Evolutionary conservation across 2,888 invertebrate genomes (phyloP).

Genomic region (Coelinius sp.): DNA sequence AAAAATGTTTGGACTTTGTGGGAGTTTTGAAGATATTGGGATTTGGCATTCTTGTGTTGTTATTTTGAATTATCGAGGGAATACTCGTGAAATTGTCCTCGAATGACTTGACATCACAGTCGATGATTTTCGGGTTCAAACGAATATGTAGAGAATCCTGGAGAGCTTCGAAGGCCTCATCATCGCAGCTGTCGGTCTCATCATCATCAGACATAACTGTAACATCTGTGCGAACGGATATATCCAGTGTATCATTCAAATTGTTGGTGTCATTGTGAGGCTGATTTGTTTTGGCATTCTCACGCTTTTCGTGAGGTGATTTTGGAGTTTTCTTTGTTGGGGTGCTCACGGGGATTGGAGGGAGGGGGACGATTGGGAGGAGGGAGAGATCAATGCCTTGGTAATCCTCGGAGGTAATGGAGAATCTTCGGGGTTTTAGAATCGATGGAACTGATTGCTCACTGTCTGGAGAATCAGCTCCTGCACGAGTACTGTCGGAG

Average conservation of each 20-base stretch:
- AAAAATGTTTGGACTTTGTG: constrained; percentile 15
- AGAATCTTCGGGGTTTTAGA: constrained; percentile 56
- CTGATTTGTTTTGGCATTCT: not conserved
- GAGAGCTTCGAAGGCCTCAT: constrained; percentile 53
- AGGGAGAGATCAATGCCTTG: constrained; percentile 58
- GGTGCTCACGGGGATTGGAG: constrained; percentile 39
- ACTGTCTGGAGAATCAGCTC: constrained; percentile 73
- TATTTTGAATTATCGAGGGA: constrained; percentile 14
- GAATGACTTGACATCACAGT: constrained; percentile 1
- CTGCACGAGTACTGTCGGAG: constrained; percentile 74
- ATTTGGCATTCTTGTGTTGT: constrained; percentile 2
- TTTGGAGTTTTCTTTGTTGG: constrained; percentile 33
- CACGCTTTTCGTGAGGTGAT: not conserved
- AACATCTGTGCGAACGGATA: constrained; percentile 48
- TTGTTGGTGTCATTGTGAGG: not conserved
- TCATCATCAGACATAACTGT: constrained; percentile 55
- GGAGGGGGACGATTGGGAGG: constrained; percentile 23
- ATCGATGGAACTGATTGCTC: constrained; percentile 52
- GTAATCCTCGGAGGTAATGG: constrained; percentile 64
- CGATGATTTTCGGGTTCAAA: not conserved
- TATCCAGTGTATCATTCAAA: constrained; percentile 40
- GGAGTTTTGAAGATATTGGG: constrained; percentile 24
- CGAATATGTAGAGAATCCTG: constrained; percentile 32
- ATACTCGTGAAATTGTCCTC: constrained; percentile 5
- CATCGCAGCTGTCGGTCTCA: constrained; percentile 59